Conservation (phyloP, 2,888 invertebrate species). For the Aphrophora alni region DNA sequence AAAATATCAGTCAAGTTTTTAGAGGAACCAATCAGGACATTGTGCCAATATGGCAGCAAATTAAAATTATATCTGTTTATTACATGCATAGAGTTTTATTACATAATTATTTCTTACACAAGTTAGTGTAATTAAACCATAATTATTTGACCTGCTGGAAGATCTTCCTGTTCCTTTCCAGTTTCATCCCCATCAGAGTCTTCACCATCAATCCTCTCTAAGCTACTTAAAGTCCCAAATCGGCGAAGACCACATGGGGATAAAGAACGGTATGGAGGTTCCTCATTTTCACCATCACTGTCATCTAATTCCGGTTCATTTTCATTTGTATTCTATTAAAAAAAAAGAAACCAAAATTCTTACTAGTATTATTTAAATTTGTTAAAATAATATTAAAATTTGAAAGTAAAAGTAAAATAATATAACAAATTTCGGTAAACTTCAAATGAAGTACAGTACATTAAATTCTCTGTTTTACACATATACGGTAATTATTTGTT, state of each 20-base stretch:
- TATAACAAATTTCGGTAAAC: too few species aligned
- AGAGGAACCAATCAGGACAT: neutral
- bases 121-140: neutral
- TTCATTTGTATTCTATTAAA: neutral
- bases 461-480: too few species aligned
- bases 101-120: neutral
- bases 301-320: conserved; percentile 11
- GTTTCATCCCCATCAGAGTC: conserved; percentile 50
- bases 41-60: neutral
- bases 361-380: too few species aligned
- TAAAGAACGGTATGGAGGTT: conserved; percentile 75
- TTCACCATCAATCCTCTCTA: conserved; percentile 54
- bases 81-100: neutral
- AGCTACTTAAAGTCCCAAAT: conserved; percentile 59
- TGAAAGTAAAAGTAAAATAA: too few species aligned
- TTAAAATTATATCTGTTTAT: neutral
- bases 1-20: neutral
- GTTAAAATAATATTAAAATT: too few species aligned
- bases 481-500: too few species aligned
- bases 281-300: conserved; percentile 63
- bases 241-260: conserved; percentile 54
- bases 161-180: conserved; percentile 45
- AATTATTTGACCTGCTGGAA: conserved; percentile 45
- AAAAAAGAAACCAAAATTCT: neutral
- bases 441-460: too few species aligned